Conservation (phyloP, 2,797 vertebrate species). For the Helarctos malayanus region DNA sequence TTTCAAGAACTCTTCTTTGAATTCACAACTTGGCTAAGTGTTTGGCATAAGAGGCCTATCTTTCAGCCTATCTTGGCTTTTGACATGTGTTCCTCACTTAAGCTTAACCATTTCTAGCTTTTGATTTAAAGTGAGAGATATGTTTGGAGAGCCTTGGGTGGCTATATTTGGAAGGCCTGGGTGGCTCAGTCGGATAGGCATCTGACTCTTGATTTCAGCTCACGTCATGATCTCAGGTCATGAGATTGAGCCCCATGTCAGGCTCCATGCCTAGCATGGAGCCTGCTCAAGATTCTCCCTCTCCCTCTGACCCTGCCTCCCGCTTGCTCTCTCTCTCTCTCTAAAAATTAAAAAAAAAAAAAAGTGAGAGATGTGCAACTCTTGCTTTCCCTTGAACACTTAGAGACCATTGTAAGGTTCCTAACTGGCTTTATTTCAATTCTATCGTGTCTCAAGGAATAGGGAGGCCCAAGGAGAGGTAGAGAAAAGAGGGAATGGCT, state of each 20-base stretch:
- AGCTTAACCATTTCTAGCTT: background rate
- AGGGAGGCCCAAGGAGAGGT: background rate
- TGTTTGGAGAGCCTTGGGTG: background rate
- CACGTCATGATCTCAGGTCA: background rate
- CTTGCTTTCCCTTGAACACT: background rate
- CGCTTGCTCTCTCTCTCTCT: background rate
- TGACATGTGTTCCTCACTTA: background rate
- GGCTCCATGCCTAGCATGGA: background rate
- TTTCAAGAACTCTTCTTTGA: background rate
- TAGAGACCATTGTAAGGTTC: background rate
- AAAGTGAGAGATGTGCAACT: background rate
- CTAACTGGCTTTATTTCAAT: background rate
- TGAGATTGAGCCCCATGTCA: background rate
- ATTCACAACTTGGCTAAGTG: background rate
- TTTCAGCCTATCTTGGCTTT: background rate
- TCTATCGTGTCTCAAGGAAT: background rate
- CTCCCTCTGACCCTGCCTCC: background rate
- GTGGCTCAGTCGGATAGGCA: background rate
- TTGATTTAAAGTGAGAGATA: background rate
- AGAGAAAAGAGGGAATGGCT: background rate
- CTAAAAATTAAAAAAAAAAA: background rate
- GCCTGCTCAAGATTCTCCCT: background rate
- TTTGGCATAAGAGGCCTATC: background rate
- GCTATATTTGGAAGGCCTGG: background rate
- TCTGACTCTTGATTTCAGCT: background rate